A percentile compares a stretch with the other conserved stretches of the same genome.
These are phyloP conservation scores for Raphicerus campestris DNA, from an alignment of 2,113 vertebrate genomes.

Conservation along the genomic window DNA sequence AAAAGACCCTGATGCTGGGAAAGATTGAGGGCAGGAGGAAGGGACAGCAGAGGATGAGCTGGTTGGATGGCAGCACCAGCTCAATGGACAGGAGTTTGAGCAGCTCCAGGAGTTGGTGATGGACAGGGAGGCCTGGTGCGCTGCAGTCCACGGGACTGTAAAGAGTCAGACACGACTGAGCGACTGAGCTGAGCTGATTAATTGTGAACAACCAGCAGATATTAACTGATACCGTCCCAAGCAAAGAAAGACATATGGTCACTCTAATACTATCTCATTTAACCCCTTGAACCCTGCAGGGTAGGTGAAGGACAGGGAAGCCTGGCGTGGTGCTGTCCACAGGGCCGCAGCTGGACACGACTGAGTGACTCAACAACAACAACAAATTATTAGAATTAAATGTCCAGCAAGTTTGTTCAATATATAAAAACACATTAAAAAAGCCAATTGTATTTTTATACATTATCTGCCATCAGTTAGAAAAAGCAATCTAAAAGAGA, in stretches of 20 bases:
- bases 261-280: neutral
- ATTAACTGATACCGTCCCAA: neutral
- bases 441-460: neutral
- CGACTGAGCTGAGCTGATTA: neutral
- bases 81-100: neutral
- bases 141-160: neutral
- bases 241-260: neutral
- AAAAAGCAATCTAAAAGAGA: neutral
- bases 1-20: neutral
- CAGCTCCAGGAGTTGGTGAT: neutral
- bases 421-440: neutral
- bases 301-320: neutral
- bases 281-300: neutral
- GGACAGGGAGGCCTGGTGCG: neutral
- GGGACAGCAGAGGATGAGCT: neutral
- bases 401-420: neutral
- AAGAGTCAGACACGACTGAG: neutral
- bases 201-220: neutral
- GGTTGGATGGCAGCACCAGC: neutral
- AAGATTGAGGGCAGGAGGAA: neutral
- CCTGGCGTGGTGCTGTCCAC: neutral
- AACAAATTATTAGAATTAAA: neutral
- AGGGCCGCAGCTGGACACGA: accelerated
- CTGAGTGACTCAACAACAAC: neutral
- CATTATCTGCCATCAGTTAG: no score